Base-by-base conservation (phyloP, 1,140 invertebrate genomes). In the Drosophila sulfurigaster region DNA sequence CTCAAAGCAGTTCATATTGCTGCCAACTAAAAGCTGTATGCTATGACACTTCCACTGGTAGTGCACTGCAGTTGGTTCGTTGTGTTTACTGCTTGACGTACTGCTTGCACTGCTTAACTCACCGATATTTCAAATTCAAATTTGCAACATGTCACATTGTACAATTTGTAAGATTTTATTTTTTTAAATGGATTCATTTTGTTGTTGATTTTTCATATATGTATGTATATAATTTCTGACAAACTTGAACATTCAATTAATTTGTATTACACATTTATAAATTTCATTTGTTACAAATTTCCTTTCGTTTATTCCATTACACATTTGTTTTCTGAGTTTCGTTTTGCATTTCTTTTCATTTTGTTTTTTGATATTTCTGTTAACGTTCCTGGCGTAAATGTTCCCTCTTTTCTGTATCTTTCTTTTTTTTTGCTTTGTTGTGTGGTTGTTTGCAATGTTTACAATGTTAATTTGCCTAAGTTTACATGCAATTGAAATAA, bases 211-310 rank as follows among this genome's bases (percentile, higher is more conserved):
- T 48, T 43, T 62, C 45, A 57, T 74, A 20, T 57, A 41, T 69
- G 41, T 74, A 65, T 71, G 58, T 73, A 89, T 88, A 88, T 88
- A 88, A 88, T 88, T 83, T 89, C 72, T 90, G 85, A 89, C 85
- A 89, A 89, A 89, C 85, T 89, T 89, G 86, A 89, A 89, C 85
- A 89, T 89, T 89, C 73, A 89, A 81, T 85, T 89, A 76, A 69
- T 76, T 89, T 85, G 43, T 60, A 76, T 88, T 87, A 88, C 66
- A 85, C 82, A 77, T 79, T 88, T 85, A 89, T 89, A 89, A 81
- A 81, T 88, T 89, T 88, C 78, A 83, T 81, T 89, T 89, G 85
- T 89, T 83, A 83, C 85, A 65, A 65, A 78, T 88, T 80, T 80
- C 66, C 66, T 28, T 82, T 72, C 72, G 56, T 70, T 83, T 56